A percentile compares a stretch with the other conserved stretches of the same genome.
phyloP scores from a whole-genome alignment of 2,113 vertebrate species.

The Bos indicus region DNA sequence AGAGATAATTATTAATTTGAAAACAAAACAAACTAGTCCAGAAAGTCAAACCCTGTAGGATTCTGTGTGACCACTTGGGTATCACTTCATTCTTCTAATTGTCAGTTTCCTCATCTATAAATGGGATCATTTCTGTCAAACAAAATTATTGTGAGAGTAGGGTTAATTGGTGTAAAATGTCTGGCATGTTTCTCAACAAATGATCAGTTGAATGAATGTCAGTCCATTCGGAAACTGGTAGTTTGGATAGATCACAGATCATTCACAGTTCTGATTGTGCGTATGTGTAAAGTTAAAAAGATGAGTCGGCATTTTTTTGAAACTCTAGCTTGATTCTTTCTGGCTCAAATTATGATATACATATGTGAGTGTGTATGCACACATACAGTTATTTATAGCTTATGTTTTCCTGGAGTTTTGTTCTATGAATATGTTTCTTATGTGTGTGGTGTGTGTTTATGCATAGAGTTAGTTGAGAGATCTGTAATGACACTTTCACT shows the following conservation, averaged over 20 bases:
- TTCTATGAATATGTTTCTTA: background rate
- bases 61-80: background rate
- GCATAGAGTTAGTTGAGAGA: background rate
- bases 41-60: background rate
- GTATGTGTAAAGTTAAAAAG: background rate
- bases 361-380: background rate
- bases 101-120: background rate
- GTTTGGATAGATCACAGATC: background rate
- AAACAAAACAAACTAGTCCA: background rate
- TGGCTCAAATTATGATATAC: background rate
- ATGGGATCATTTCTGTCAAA: background rate
- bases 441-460: background rate
- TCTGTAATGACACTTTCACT: background rate
- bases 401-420: background rate
- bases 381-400: background rate
- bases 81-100: background rate
- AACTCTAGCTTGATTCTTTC: background rate
- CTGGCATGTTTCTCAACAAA: background rate
- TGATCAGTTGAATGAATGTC: background rate
- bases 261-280: background rate
- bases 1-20: background rate
- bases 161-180: background rate
- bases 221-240: background rate
- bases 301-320: background rate
- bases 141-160: background rate